Percentiles rank a stretch among this genome's conserved stretches.
phyloP scores from a whole-genome alignment of 1,140 invertebrate species.

The Leptonema lineaticorne region DNA sequence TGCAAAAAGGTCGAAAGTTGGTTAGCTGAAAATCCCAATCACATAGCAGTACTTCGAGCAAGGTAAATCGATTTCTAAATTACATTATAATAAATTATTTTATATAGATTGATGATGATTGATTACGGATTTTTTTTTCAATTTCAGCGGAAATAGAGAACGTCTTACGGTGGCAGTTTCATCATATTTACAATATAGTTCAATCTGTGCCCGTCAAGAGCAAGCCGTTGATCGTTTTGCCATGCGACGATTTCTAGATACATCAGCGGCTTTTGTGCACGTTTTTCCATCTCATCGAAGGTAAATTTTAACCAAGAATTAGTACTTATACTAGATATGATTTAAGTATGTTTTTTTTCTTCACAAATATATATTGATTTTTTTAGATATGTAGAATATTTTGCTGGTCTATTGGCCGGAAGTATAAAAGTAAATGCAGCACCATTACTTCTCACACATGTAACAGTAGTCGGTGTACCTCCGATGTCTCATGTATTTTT shows the following conservation, averaged over 20 bases:
- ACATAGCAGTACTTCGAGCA: conserved; percentile 83
- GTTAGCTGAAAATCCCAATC: conserved; percentile 76
- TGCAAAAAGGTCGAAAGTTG: conserved; percentile 93
- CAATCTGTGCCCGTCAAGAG: conserved; percentile 85
- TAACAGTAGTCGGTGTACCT: conserved; percentile 82
- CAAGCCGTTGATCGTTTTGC: conserved; percentile 88
- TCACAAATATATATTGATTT: conserved; percentile 5
- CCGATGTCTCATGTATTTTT: conserved; percentile 80
- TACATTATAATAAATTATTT: background rate
- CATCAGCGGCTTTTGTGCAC: conserved; percentile 65
- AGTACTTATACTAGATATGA: background rate
- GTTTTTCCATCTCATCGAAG: conserved; percentile 85
- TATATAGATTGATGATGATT: background rate
- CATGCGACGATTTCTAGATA: conserved; percentile 88
- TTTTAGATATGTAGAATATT: conserved; percentile 67
- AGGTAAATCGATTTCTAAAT: conserved; percentile 59
- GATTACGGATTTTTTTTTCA: background rate
- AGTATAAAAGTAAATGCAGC: conserved; percentile 83
- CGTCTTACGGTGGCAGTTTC: conserved; percentile 84
- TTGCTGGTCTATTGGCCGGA: conserved; percentile 85
- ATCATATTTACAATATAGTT: conserved; percentile 92
- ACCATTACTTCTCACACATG: conserved; percentile 82
- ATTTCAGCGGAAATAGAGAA: conserved; percentile 63
- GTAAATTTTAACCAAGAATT: conserved; percentile 54
- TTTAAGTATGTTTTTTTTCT: background rate